A percentile compares a stretch with the other conserved stretches of the same genome.
phyloP scores from a whole-genome alignment of 2,113 vertebrate genomes.

The Pluvianellus socialis region DNA sequence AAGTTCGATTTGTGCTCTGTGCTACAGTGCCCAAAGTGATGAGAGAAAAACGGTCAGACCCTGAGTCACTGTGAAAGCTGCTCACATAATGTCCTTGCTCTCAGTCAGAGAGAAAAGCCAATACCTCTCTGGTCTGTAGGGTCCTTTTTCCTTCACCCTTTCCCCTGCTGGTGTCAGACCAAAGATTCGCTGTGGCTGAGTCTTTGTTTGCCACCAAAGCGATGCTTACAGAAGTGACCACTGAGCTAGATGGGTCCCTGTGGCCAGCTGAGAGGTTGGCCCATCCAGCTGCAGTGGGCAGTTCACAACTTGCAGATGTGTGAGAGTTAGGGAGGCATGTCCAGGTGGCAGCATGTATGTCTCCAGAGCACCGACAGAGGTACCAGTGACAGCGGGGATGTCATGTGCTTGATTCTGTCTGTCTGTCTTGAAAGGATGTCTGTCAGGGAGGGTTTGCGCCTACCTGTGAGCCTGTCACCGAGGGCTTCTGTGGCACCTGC shows the following conservation, averaged over 20 bases:
- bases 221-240: rapidly evolving
- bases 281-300: background rate
- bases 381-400: background rate
- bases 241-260: background rate
- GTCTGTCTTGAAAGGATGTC: background rate
- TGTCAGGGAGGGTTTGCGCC: background rate
- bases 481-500: background rate
- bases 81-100: background rate
- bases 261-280: background rate
- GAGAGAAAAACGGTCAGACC: background rate
- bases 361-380: background rate
- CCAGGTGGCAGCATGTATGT: background rate
- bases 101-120: background rate
- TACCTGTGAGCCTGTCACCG: background rate
- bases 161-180: background rate
- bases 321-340: background rate
- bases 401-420: background rate
- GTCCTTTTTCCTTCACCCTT: background rate
- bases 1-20: background rate
- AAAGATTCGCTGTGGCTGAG: background rate
- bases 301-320: rapidly evolving
- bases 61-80: background rate
- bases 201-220: background rate
- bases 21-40: background rate
- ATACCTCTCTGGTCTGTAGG: too few relatives aligned